Percentiles rank a stretch among this genome's conserved stretches.
Evolutionary conservation across 2,113 vertebrate genomes (phyloP).

Genomic region (Oryctolagus cuniculus): DNA sequence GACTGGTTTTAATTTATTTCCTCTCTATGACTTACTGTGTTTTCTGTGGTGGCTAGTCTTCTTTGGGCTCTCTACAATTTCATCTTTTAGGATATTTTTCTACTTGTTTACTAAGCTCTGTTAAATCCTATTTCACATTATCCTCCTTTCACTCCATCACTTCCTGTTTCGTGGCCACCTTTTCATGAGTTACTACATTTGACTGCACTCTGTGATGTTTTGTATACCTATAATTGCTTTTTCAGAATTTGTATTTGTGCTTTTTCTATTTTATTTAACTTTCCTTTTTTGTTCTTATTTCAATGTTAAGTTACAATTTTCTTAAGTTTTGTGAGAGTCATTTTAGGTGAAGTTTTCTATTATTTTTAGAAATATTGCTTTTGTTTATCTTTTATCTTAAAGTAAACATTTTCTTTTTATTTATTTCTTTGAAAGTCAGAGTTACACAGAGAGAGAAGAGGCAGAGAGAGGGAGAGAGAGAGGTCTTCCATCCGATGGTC

Average conservation of each 20-base stretch:
- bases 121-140: neutral
- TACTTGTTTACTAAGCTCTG: neutral
- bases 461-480: no score
- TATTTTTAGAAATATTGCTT: neutral
- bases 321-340: neutral
- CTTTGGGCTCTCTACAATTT: neutral
- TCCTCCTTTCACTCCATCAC: neutral
- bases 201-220: neutral
- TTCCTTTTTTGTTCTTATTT: neutral
- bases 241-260: neutral
- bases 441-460: no score
- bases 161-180: conserved; percentile 7
- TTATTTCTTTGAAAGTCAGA: no score
- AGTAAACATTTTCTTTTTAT: no score
- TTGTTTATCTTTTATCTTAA: no score
- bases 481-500: no score
- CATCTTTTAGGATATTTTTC: neutral
- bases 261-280: neutral
- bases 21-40: neutral
- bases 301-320: neutral
- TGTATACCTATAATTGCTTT: neutral
- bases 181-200: neutral
- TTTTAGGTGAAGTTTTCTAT: neutral
- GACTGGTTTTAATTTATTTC: neutral
- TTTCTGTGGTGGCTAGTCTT: neutral